Evolutionary conservation across 2,797 vertebrate species (phyloP).

Genomic region (Tiaroga cobitis): DNA sequence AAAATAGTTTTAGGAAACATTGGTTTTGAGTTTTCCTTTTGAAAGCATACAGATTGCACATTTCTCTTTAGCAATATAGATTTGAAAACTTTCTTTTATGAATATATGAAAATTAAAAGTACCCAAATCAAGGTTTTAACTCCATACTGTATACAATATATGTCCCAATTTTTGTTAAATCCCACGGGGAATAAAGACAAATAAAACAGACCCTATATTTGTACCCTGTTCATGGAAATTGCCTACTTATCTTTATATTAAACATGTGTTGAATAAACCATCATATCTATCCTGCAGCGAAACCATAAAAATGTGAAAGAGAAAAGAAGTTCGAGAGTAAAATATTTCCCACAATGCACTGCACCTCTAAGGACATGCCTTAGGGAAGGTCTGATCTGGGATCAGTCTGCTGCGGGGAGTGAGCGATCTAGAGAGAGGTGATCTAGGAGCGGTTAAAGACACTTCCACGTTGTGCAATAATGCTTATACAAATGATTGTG

Average conservation of each 20-base stretch:
- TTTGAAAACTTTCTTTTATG: neutral
- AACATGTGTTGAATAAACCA: neutral
- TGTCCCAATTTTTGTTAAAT: neutral
- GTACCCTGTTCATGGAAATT: neutral
- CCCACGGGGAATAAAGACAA: neutral
- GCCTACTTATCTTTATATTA: neutral
- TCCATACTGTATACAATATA: neutral
- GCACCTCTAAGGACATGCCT: neutral
- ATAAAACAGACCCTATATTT: neutral
- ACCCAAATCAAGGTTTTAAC: neutral
- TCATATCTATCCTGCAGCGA: neutral
- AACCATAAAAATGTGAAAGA: neutral
- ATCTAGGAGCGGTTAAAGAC: neutral
- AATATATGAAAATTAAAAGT: neutral
- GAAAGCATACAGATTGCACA: neutral
- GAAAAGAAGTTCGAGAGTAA: slow-evolving; percentile 11
- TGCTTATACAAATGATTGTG: neutral
- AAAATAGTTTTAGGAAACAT: slow-evolving; percentile 20
- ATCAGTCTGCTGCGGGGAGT: neutral
- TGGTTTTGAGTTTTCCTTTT: neutral
- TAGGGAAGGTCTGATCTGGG: slow-evolving; percentile 15
- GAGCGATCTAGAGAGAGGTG: neutral
- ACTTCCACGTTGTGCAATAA: neutral
- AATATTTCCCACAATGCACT: slow-evolving; percentile 47
- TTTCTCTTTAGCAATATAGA: neutral